Evolutionary conservation across 2,113 vertebrate species (phyloP).

Genomic region (Aegithalos caudatus): DNA sequence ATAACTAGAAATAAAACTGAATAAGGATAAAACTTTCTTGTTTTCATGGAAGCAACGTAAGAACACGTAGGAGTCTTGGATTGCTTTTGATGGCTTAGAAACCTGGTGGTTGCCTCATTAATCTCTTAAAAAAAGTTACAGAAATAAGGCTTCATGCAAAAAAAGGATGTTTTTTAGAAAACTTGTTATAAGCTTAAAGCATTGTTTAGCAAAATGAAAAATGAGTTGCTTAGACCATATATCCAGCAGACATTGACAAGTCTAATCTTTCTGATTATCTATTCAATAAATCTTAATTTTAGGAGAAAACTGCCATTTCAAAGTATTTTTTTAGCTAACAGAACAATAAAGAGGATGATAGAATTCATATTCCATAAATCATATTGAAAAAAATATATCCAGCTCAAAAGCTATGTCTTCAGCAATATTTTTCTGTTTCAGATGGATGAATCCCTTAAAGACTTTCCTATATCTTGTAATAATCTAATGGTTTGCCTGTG

Average conservation of each 20-base stretch:
- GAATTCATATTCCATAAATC: conserved; percentile 47
- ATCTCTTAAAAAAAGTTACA: background rate
- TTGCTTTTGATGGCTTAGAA: background rate
- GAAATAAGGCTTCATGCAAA: background rate
- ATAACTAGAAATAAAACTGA: background rate
- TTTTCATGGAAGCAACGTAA: background rate
- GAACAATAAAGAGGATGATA: conserved; percentile 6
- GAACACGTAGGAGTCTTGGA: background rate
- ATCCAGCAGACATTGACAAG: conserved; percentile 12
- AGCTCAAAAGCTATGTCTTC: background rate
- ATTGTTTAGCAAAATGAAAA: conserved; percentile 19
- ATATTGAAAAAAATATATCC: background rate
- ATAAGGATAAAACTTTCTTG: background rate
- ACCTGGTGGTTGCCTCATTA: background rate
- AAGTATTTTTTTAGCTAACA: background rate
- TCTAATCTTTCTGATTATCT: conserved; percentile 51
- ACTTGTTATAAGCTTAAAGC: background rate
- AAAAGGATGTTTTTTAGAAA: background rate
- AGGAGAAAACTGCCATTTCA: conserved; percentile 6
- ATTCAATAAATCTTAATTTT: conserved; percentile 59
- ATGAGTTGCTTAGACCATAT: background rate
- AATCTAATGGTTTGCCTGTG: background rate
- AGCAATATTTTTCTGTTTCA: conserved; percentile 30
- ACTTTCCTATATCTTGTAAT: background rate
- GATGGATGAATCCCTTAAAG: background rate